phyloP scores from a whole-genome alignment of 1,140 invertebrate genomes.

The Helicoverpa armigera region DNA sequence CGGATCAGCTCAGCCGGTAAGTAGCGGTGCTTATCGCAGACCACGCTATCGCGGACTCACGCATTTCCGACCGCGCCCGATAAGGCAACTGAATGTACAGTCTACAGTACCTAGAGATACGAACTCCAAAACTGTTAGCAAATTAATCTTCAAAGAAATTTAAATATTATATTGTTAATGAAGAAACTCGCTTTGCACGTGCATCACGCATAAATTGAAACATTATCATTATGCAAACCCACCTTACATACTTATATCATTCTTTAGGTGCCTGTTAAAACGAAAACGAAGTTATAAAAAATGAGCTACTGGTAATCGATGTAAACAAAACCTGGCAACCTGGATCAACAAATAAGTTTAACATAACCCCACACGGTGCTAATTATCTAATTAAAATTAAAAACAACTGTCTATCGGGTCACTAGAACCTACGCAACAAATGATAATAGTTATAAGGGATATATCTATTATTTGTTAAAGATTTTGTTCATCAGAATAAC shows the following conservation, averaged over 20 bases:
- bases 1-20: conserved; percentile 85
- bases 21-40: conserved; percentile 83
- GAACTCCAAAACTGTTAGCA: conserved; percentile 58
- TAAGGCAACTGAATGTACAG: conserved; percentile 69
- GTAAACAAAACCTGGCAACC: background rate
- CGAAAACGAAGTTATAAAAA: background rate
- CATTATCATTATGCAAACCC: background rate
- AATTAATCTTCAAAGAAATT: conserved; percentile 31
- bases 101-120: conserved; percentile 65
- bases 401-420: no score
- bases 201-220: background rate
- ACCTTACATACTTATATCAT: background rate
- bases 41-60: conserved; percentile 83
- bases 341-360: background rate
- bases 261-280: background rate
- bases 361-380: background rate
- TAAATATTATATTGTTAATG: background rate
- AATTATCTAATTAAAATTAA: no score
- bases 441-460: no score
- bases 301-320: background rate
- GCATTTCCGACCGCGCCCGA: conserved; percentile 85
- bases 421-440: no score
- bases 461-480: no score
- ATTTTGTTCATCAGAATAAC: no score
- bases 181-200: no score